Evolutionary conservation across 2,113 vertebrate species (phyloP).

Genomic region (Hemibates koningsi): DNA sequence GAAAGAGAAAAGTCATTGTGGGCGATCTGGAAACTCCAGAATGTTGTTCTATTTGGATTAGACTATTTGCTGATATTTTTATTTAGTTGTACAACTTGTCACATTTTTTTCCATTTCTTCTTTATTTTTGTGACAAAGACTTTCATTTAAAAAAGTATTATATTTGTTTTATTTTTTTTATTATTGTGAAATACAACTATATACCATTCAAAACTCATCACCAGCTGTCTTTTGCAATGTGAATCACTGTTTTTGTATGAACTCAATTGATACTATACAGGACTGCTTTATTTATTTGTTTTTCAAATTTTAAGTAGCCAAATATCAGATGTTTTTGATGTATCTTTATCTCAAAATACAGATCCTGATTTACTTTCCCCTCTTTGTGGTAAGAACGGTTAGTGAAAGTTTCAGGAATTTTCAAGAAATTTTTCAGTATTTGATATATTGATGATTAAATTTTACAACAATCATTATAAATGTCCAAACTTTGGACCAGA

Average conservation of each 20-base stretch:
- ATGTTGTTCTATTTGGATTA: background rate
- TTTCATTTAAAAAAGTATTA: background rate
- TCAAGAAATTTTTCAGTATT: background rate
- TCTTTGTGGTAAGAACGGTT: accelerated
- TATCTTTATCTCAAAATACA: background rate
- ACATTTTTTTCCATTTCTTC: background rate
- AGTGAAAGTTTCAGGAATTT: background rate
- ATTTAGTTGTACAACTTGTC: background rate
- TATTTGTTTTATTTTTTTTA: background rate
- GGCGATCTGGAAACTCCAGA: background rate
- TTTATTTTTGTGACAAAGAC: background rate
- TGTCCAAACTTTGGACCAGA: background rate
- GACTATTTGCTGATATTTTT: background rate
- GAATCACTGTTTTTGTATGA: background rate
- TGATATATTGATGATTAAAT: background rate
- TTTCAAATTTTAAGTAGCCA: background rate
- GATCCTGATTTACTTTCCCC: background rate
- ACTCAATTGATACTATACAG: background rate
- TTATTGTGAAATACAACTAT: background rate
- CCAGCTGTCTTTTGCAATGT: background rate
- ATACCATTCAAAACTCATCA: background rate
- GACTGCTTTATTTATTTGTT: background rate
- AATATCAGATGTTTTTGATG: background rate
- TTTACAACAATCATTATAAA: background rate
- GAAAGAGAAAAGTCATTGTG: background rate